phyloP scores from a whole-genome alignment of 1,140 invertebrate species.

The Euwallacea fornicatus region DNA sequence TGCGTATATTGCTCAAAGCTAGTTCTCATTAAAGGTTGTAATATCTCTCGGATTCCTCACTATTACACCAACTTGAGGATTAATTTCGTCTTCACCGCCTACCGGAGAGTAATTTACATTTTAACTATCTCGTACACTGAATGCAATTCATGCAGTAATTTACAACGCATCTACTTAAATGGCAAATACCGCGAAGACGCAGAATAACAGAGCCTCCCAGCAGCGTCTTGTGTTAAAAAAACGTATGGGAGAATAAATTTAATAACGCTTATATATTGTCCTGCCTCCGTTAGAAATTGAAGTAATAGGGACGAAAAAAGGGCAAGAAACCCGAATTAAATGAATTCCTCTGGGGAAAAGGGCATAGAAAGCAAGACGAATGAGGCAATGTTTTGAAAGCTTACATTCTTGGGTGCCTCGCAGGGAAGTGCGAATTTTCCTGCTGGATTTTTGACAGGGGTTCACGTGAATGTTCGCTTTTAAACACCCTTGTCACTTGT shows the following conservation, averaged over 20 bases:
- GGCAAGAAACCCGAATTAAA: slow-evolving; percentile 21
- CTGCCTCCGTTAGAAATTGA: slow-evolving; percentile 7
- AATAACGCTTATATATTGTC: slow-evolving; percentile 23
- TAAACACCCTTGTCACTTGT: too few relatives aligned
- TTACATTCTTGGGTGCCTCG: slow-evolving; percentile 3
- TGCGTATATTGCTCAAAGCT: background rate
- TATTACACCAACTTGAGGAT: slow-evolving; percentile 14
- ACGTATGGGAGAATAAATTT: slow-evolving; percentile 8
- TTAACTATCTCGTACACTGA: slow-evolving; percentile 13
- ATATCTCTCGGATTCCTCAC: slow-evolving; percentile 6
- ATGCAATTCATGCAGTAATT: background rate
- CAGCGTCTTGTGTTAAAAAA: too few relatives aligned
- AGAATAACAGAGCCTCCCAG: too few relatives aligned
- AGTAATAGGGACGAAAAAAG: slow-evolving; percentile 20
- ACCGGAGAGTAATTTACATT: slow-evolving; percentile 27
- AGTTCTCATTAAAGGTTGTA: background rate
- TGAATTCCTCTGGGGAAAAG: slow-evolving; percentile 19
- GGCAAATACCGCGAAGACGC: too few relatives aligned
- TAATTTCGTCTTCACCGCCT: slow-evolving; percentile 18
- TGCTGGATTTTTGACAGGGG: background rate
- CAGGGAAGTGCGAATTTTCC: slow-evolving; percentile 6
- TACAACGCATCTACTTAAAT: background rate
- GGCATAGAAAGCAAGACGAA: slow-evolving; percentile 17
- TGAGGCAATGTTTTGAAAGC: slow-evolving; percentile 20
- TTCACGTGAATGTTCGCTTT: too few relatives aligned